Evolutionary conservation across 2,888 invertebrate species (phyloP), one percentile per base, ranked within the genome.

Genomic region (Drosophila buzzatii): DNA sequence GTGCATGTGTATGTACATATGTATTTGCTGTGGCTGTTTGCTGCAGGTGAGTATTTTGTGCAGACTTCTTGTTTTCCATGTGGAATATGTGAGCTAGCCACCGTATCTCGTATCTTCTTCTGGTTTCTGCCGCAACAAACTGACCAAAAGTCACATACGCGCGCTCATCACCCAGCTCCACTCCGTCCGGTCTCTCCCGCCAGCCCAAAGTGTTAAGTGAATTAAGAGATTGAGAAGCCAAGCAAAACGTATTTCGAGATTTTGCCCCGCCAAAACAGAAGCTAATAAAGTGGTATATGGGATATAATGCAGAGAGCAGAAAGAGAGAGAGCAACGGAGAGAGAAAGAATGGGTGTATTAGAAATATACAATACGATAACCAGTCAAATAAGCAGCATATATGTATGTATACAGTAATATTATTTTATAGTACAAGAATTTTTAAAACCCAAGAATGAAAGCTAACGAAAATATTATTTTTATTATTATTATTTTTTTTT

Each of bases 111-210:
- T 89, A 89, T 89, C 85, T 89, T 82, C 88, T 89, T 85, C 85
- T 85, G 85, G 85, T 85, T 89, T 86, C 72, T 82, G 53, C 45
- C 37, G 16, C 58, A 64, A 58, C 61, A 79, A 84, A 81, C 71
- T 70, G 53, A 10, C 69, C 63, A 83, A 91, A 91, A 90, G 91
- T 91, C 91, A 91, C 91, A 91, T 91, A 90, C 88, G 14, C n/a
- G 57, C 42, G 27, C 75, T 64, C 45, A 57, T 64, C 74, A 76
- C 60, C 57, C 63, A 62, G 49, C 58, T 55, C 35, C 64, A 60
- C 55, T 59, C 76, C 51, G 80, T 78, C 80, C 80, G 67, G 44
- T 71, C 76, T 65, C 58, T 76, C 55, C 66, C 57, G 9, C 10
- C 23, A 12, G 42, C 16, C 10, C 42, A 58, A 18, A 33, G 37